Base-by-base conservation (phyloP, 2,113 vertebrate species). In the Lepus timidus region DNA sequence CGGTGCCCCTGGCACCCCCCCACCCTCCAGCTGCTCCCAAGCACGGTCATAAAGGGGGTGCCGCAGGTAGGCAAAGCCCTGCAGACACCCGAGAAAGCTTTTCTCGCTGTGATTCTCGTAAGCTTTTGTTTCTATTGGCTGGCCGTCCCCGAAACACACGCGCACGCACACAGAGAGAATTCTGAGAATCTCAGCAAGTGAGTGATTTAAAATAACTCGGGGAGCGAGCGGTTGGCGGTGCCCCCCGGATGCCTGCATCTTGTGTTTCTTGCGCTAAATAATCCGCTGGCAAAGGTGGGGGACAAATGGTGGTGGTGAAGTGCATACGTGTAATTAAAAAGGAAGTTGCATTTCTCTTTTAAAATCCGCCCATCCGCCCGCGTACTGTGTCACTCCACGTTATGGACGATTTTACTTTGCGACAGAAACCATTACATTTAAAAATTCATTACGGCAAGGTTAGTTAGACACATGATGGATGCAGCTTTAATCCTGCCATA, bases 381-480 rank as follows among this genome's bases (percentile, higher is more conserved):
- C 82, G 2, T 88, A 74, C 94, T 58, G 97, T 98, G 98, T 98
- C 98, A 98, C 96, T 97, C 97, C 98, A 97, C 98, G 98, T 98
- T 98, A 98, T 98, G 98, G 98, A 98, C 55, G 98, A 98, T 98
- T 98, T 98, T 98, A 98, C 97, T 98, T 98, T 97, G 98, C 97
- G 96, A 98, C 98, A 98, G 98, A 98, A 98, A 98, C 97, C 98
- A 98, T 98, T 98, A 98, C 98, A 98, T 98, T 98, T 98, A 98
- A 98, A 98, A 98, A 98, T 98, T 98, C 98, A 98, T 98, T 98
- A 98, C 98, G 97, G 98, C 98, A 97, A 98, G 98, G 98, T 98
- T 98, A 98, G 98, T 98, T 98, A 98, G 98, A 98, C 98, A 98
- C 96, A 98, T 98, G 98, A 98, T 98, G 98, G 98, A 98, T 98